phyloP scores from a whole-genome alignment of 2,888 invertebrate species.

The Periphyllus acericola region DNA sequence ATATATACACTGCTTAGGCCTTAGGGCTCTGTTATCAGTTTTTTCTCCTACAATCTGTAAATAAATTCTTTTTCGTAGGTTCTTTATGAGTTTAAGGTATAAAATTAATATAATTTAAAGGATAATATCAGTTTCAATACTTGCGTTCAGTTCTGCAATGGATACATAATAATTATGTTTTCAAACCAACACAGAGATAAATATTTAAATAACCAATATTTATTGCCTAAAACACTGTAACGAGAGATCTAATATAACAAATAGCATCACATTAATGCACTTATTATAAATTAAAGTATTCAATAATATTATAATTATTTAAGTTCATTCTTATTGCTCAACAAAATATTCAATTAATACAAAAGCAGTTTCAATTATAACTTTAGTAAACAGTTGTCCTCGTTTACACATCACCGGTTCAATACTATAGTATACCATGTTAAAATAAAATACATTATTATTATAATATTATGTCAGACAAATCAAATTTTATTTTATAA shows the following conservation, averaged over 20 bases:
- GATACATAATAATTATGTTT: neutral
- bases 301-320: neutral
- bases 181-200: neutral
- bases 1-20: no score
- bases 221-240: conserved; percentile 12
- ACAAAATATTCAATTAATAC: neutral
- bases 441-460: neutral
- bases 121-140: neutral
- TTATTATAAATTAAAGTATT: neutral
- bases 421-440: neutral
- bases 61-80: no score
- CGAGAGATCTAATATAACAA: conserved; percentile 1
- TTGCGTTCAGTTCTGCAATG: neutral
- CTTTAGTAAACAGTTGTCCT: neutral
- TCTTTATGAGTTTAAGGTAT: no score
- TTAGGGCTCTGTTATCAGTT: no score
- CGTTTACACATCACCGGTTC: neutral
- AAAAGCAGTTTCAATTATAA: neutral
- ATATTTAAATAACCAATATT: neutral
- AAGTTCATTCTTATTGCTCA: neutral
- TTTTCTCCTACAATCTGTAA: no score
- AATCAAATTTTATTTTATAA: neutral
- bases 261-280: neutral
- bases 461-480: neutral
- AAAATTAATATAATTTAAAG: no score